phyloP scores from a whole-genome alignment of 2,797 vertebrate species.

The Thunnus albacares region DNA sequence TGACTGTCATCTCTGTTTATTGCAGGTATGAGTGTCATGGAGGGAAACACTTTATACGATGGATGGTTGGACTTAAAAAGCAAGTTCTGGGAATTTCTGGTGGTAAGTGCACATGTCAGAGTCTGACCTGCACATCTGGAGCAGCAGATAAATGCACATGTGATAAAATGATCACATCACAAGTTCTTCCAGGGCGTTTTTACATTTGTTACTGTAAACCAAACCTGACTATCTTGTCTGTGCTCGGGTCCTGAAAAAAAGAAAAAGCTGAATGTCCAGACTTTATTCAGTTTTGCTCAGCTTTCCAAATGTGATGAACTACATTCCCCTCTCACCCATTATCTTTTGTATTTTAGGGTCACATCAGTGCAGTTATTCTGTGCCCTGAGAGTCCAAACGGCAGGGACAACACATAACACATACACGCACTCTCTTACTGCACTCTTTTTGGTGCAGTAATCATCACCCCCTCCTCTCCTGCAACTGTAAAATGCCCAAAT shows the following conservation, averaged over 20 bases:
- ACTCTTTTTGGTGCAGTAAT: too few species aligned
- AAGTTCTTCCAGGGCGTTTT: background rate
- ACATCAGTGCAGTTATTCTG: too few species aligned
- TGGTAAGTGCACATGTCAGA: slow-evolving; percentile 80
- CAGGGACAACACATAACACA: too few species aligned
- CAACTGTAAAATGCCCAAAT: too few species aligned
- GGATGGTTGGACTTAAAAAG: slow-evolving; percentile 88
- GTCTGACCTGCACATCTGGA: slow-evolving; percentile 1
- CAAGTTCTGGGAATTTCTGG: slow-evolving; percentile 97
- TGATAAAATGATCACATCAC: background rate
- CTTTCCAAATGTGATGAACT: background rate
- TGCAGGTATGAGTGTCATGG: slow-evolving; percentile 90
- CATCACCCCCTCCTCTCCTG: too few species aligned
- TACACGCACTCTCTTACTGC: too few species aligned
- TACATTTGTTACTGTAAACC: background rate
- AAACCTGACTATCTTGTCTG: background rate
- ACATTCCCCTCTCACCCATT: background rate
- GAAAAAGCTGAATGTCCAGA: background rate
- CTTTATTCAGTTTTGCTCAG: background rate
- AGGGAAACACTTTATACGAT: slow-evolving; percentile 85
- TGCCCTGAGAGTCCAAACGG: too few species aligned
- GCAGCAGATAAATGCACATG: background rate
- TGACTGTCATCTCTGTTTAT: slow-evolving; percentile 48
- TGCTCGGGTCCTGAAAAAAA: background rate
- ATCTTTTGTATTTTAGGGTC: background rate